Conservation (phyloP, 2,113 vertebrate genomes). For the Heptranchias perlo region DNA sequence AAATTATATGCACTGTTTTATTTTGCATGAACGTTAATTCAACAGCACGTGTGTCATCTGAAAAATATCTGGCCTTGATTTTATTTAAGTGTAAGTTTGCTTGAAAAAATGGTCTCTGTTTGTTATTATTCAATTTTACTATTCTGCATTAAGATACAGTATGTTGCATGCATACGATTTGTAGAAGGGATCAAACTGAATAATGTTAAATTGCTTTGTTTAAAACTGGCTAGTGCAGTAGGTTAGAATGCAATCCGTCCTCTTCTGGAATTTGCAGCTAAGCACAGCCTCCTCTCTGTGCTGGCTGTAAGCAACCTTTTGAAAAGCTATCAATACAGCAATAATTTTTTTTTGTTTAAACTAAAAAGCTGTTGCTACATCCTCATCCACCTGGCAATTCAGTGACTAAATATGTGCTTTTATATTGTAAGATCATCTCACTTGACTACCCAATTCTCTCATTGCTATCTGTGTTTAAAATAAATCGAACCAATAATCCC, state of each 20-base stretch:
- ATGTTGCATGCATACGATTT: neutral
- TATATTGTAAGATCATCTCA: neutral
- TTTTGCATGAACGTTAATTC: neutral
- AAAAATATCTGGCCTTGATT: neutral
- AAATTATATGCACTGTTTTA: neutral
- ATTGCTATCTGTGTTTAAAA: neutral
- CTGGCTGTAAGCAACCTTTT: neutral
- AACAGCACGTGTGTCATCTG: neutral
- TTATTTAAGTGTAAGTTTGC: slow-evolving; percentile 22
- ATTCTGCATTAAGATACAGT: neutral
- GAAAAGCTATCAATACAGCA: neutral
- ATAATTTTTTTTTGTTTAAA: neutral
- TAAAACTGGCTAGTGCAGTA: neutral
- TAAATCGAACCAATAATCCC: neutral
- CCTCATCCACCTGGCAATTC: neutral
- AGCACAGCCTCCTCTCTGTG: neutral
- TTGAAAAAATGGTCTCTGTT: neutral
- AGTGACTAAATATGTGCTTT: neutral
- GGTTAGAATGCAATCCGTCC: neutral
- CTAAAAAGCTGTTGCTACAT: neutral
- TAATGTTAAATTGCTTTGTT: slow-evolving; percentile 1
- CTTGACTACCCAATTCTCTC: slow-evolving; percentile 3
- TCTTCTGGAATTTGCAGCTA: neutral
- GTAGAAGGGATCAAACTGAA: slow-evolving; percentile 8
- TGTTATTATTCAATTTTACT: neutral